Conservation (phyloP, 2,888 invertebrate genomes). For the Maniola hyperantus region DNA sequence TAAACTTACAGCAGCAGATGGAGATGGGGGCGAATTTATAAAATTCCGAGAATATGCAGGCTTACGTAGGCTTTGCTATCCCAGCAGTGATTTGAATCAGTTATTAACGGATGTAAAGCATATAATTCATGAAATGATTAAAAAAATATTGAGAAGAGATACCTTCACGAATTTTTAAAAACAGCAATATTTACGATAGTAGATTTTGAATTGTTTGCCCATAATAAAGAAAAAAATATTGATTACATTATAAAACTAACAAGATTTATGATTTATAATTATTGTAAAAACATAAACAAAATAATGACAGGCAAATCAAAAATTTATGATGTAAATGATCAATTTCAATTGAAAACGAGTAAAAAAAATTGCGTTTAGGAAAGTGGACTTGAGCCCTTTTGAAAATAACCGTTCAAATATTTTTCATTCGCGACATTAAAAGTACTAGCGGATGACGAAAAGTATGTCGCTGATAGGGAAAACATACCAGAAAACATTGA, state of each 20-base stretch:
- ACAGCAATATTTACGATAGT: not conserved
- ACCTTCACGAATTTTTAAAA: not conserved
- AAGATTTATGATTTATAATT: not conserved
- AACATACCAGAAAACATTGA: no score
- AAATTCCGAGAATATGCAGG: slow-evolving; percentile 1
- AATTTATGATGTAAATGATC: not conserved
- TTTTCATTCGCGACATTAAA: no score
- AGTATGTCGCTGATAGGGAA: no score
- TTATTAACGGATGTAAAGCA: not conserved
- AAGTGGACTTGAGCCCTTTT: no score
- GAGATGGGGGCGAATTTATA: not conserved
- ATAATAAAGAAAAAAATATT: not conserved
- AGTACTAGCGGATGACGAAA: no score
- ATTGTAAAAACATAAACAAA: not conserved
- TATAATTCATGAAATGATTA: not conserved
- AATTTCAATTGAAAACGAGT: not conserved
- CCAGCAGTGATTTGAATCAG: not conserved
- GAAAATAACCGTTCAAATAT: no score
- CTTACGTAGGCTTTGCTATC: not conserved
- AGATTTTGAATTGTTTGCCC: not conserved
- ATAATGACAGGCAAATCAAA: not conserved
- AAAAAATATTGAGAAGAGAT: not conserved
- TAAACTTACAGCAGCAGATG: not conserved
- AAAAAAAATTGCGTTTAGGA: not conserved
- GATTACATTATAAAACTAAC: not conserved